Evolutionary conservation across 2,888 invertebrate species (phyloP).

Genomic region (Linyphia triangularis): DNA sequence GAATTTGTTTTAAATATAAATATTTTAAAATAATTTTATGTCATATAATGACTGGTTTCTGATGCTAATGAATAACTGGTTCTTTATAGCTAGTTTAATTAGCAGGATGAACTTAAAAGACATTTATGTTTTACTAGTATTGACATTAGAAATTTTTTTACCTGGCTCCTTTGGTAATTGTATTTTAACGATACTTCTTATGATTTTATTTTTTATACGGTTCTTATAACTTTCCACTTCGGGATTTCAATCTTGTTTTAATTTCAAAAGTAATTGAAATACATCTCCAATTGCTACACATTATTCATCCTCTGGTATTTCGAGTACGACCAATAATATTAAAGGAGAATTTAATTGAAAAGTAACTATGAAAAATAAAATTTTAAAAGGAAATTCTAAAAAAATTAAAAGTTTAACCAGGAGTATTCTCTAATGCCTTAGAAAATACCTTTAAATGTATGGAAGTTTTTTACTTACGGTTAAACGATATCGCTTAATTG

Average conservation of each 20-base stretch:
- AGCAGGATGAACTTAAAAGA: too few relatives aligned
- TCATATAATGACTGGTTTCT: too few relatives aligned
- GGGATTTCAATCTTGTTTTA: conserved; percentile 24
- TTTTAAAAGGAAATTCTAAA: neutral
- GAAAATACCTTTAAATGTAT: neutral
- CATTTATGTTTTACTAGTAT: too few relatives aligned
- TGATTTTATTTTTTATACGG: neutral
- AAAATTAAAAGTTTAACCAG: neutral
- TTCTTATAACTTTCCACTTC: neutral
- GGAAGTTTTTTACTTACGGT: conserved; percentile 3
- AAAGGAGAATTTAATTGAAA: conserved; percentile 24
- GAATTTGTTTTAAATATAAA: too few relatives aligned
- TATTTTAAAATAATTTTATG: too few relatives aligned
- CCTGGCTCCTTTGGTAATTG: too few relatives aligned
- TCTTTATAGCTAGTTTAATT: too few relatives aligned
- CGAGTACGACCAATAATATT: neutral
- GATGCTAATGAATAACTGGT: too few relatives aligned
- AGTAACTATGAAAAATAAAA: neutral
- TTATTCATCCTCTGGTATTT: neutral
- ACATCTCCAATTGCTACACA: neutral
- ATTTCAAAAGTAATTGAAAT: neutral
- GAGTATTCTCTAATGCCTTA: neutral
- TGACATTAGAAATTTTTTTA: too few relatives aligned
- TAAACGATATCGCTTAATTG: conserved; percentile 13
- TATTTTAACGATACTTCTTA: too few relatives aligned